phyloP scores from a whole-genome alignment of 1,140 invertebrate genomes.

The Lepeophtheirus salmonis region DNA sequence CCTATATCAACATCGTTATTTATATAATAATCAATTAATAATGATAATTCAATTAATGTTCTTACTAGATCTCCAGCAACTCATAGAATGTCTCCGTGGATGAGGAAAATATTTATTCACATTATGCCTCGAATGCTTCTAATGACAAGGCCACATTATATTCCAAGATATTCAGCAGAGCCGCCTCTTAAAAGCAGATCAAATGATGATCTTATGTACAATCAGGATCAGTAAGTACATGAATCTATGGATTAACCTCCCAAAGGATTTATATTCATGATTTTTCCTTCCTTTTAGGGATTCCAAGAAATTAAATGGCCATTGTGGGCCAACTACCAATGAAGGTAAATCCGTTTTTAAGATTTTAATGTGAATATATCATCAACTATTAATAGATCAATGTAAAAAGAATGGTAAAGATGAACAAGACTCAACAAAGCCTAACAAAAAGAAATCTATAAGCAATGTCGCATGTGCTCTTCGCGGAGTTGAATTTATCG shows the following conservation, averaged over 20 bases:
- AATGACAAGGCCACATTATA: slow-evolving; percentile 68
- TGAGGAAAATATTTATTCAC: slow-evolving; percentile 64
- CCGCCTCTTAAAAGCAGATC: slow-evolving; percentile 2
- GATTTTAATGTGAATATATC: not conserved
- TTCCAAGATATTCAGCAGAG: slow-evolving; percentile 39
- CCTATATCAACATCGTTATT: not conserved
- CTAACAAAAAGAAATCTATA: slow-evolving; percentile 34
- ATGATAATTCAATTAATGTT: not conserved
- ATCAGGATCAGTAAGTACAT: not conserved
- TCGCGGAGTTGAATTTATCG: slow-evolving; percentile 83
- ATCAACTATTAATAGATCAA: not conserved
- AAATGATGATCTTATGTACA: not conserved
- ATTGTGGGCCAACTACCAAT: not conserved
- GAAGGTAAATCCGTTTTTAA: not conserved
- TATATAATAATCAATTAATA: not conserved
- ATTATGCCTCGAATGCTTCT: slow-evolving; percentile 69
- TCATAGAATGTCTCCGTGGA: slow-evolving; percentile 79
- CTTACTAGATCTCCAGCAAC: slow-evolving; percentile 68
- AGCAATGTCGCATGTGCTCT: slow-evolving; percentile 37
- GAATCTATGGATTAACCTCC: not conserved
- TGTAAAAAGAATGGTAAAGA: not conserved
- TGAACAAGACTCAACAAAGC: not conserved
- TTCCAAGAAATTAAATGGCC: not conserved
- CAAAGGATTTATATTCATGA: not conserved
- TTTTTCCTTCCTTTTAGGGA: not conserved